Percentiles rank a stretch among this genome's conserved stretches.
phyloP scores from a whole-genome alignment of 2,797 vertebrate species.

The Acipenser ruthenus region DNA sequence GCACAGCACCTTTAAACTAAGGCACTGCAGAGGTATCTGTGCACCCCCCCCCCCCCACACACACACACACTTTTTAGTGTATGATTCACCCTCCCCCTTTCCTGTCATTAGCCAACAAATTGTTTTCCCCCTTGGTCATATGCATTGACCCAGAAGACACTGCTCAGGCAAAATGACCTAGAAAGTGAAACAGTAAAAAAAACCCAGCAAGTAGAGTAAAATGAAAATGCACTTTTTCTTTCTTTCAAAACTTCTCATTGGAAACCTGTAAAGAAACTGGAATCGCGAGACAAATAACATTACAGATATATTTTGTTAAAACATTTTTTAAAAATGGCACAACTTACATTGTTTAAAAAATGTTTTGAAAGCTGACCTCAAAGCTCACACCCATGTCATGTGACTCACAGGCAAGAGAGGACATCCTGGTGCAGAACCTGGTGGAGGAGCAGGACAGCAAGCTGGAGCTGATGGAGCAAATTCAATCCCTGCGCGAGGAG shows the following conservation, averaged over 20 bases:
- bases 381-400: not conserved
- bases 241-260: not conserved
- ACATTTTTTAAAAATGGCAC: no score
- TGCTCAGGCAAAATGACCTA: not conserved
- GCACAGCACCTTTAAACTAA: no score
- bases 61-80: not conserved
- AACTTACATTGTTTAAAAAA: no score
- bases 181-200: no score
- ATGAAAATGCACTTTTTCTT: not conserved
- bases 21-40: not conserved
- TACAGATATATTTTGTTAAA: no score
- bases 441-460: slow-evolving; percentile 64
- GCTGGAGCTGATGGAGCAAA: slow-evolving; percentile 64
- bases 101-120: not conserved
- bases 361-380: no score
- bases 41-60: not conserved
- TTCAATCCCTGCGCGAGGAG: slow-evolving; percentile 58
- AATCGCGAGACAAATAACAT: no score
- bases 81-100: not conserved
- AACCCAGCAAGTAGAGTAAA: no score
- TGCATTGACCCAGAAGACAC: not conserved
- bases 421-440: slow-evolving; percentile 73
- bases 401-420: slow-evolving; percentile 56
- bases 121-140: no score
- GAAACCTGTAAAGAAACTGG: not conserved